Evolutionary conservation across 2,113 vertebrate species (phyloP).

Genomic region (Anser cygnoides): DNA sequence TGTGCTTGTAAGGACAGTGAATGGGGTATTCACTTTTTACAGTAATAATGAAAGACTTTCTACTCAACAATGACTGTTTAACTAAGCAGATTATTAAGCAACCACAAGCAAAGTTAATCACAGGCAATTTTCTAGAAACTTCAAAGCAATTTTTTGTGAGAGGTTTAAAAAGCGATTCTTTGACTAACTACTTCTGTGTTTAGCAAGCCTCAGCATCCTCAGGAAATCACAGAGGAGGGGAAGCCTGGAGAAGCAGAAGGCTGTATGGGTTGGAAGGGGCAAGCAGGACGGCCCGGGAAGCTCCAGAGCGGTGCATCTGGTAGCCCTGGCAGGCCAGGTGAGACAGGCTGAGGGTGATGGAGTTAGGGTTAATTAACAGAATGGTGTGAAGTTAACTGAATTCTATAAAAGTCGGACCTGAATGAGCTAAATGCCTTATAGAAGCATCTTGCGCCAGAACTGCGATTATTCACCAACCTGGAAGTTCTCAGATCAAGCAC

Average conservation of each 20-base stretch:
- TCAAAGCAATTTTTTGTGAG: neutral
- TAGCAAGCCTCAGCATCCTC: neutral
- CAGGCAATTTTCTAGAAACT: neutral
- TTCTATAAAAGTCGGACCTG: neutral
- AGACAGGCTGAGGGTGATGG: neutral
- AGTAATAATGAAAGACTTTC: neutral
- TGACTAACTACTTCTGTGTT: no score
- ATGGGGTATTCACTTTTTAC: neutral
- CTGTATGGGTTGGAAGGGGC: fast-evolving
- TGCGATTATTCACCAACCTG: neutral
- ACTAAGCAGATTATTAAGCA: neutral
- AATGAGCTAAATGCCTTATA: neutral
- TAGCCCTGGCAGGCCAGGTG: neutral
- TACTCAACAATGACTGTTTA: neutral
- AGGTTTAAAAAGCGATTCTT: neutral
- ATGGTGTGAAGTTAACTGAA: neutral
- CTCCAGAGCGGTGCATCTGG: neutral
- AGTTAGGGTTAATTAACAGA: neutral
- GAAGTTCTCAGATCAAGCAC: neutral
- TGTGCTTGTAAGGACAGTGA: neutral
- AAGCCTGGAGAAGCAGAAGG: neutral
- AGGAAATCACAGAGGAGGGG: neutral
- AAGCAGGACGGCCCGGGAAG: neutral
- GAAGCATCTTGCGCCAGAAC: fast-evolving
- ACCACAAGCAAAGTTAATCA: neutral